Evolutionary conservation across 2,797 vertebrate species (phyloP).

Genomic region (Amniataba percoides): DNA sequence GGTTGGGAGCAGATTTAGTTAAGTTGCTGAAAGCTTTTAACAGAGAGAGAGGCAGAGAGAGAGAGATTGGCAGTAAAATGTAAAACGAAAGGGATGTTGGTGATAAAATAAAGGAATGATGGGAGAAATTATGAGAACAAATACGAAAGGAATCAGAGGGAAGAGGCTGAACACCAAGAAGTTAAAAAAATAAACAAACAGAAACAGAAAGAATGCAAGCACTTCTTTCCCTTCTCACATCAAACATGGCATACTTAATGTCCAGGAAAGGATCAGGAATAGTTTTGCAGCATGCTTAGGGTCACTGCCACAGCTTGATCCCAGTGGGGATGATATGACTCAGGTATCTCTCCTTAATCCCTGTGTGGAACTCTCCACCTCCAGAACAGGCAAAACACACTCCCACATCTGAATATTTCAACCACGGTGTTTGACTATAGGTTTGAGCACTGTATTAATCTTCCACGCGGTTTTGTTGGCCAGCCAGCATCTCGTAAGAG

Average conservation of each 20-base stretch:
- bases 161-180: not conserved
- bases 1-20: conserved; percentile 69
- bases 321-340: not conserved
- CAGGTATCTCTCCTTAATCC: not conserved
- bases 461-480: conserved; percentile 14
- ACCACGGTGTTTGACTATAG: not conserved
- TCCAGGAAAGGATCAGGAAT: not conserved
- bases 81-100: not conserved
- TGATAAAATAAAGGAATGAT: conserved; percentile 5
- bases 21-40: conserved; percentile 66
- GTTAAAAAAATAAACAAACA: not conserved
- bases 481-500: conserved; percentile 5
- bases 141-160: not conserved
- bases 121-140: not conserved
- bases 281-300: not conserved
- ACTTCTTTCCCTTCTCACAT: no score
- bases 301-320: not conserved
- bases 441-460: conserved; percentile 6
- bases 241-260: not conserved
- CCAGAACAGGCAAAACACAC: not conserved
- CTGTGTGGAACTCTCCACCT: conserved; percentile 1
- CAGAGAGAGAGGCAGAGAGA: not conserved
- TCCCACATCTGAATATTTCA: conserved; percentile 17
- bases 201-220: not conserved
- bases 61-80: not conserved